Conservation (phyloP, 1,140 invertebrate genomes). For the Gyrodactylus salaris region DNA sequence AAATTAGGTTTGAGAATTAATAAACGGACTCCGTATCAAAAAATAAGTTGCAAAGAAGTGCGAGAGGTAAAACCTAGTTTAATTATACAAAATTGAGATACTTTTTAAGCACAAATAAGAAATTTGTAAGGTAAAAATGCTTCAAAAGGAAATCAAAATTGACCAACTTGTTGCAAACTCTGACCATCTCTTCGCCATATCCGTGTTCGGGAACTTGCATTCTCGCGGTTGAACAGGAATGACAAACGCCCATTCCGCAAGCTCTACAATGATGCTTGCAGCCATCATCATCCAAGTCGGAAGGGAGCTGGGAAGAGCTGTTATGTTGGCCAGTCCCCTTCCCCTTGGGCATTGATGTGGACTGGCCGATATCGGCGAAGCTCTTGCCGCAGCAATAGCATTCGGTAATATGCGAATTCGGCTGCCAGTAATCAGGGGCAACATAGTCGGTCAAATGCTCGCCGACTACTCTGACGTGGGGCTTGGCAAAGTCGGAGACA, state of each 20-base stretch:
- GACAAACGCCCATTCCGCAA: constrained; percentile 24
- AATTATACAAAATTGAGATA: too few relatives aligned
- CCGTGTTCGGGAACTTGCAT: constrained; percentile 19
- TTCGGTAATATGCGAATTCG: constrained; percentile 34
- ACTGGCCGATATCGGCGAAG: constrained; percentile 12
- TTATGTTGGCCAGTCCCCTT: too few relatives aligned
- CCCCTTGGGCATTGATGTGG: not conserved
- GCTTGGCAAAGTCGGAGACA: constrained; percentile 31
- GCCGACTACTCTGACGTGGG: constrained; percentile 24
- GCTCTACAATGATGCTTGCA: constrained; percentile 35
- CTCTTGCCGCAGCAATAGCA: constrained; percentile 8
- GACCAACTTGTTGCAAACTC: too few relatives aligned
- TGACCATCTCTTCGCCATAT: constrained; percentile 10
- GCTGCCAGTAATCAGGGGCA: constrained; percentile 42
- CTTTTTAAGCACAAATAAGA: too few relatives aligned
- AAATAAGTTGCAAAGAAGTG: too few relatives aligned
- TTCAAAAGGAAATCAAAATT: too few relatives aligned
- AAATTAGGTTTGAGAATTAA: too few relatives aligned
- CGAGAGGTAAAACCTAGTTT: too few relatives aligned
- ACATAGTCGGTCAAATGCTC: constrained; percentile 41
- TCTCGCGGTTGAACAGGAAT: constrained; percentile 17
- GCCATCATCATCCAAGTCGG: not conserved
- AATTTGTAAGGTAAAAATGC: too few relatives aligned
- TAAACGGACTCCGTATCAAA: too few relatives aligned
- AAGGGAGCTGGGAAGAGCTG: too few relatives aligned